Evolutionary conservation across 1,140 invertebrate genomes (phyloP).

Genomic region (Magallana angulata): DNA sequence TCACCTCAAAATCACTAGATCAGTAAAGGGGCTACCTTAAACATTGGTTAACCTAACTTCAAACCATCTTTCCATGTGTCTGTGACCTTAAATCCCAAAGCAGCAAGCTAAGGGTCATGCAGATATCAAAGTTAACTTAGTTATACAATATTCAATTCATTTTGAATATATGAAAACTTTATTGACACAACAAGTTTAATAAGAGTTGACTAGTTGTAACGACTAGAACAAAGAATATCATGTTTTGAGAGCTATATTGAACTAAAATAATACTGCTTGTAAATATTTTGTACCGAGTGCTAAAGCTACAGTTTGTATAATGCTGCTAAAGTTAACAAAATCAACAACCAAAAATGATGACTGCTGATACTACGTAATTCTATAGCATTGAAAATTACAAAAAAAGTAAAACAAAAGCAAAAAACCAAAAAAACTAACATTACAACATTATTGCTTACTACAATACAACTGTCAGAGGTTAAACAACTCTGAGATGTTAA

Average conservation of each 20-base stretch:
- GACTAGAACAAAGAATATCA: background rate
- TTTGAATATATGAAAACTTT: too few species aligned
- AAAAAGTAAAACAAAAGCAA: background rate
- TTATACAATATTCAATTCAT: too few species aligned
- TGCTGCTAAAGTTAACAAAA: background rate
- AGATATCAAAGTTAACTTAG: too few species aligned
- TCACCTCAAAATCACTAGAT: too few species aligned
- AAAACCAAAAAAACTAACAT: background rate
- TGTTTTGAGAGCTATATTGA: background rate
- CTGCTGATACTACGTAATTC: background rate
- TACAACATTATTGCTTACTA: background rate
- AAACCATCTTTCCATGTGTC: too few species aligned
- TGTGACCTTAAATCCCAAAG: too few species aligned
- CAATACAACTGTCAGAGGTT: background rate
- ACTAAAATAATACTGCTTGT: conserved; percentile 11
- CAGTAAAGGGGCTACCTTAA: too few species aligned
- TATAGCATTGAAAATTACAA: background rate
- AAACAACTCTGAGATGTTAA: background rate
- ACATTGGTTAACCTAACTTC: too few species aligned
- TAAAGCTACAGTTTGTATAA: conserved; percentile 3
- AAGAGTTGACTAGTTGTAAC: too few species aligned
- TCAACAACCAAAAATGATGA: background rate
- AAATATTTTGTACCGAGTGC: conserved; percentile 2
- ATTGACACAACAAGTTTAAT: too few species aligned
- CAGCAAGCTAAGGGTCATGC: too few species aligned